Percentiles rank a stretch among this genome's conserved stretches.
phyloP scores from a whole-genome alignment of 2,797 vertebrate genomes.

The Sebastes kiyomatsui region DNA sequence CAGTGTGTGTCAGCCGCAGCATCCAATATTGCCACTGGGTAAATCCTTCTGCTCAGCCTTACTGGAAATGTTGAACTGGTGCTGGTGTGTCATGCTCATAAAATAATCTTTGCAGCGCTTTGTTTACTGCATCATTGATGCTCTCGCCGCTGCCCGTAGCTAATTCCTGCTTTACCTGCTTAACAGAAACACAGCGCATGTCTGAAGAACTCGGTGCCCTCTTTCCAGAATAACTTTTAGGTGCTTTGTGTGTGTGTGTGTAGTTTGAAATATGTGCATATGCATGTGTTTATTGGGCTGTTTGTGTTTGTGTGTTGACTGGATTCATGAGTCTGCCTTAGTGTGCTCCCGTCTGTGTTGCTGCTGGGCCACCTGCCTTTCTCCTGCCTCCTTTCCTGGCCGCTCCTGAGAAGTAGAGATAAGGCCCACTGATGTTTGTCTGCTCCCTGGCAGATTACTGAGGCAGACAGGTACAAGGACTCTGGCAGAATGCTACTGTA shows the following conservation, averaged over 20 bases:
- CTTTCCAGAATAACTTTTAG: constrained; percentile 27
- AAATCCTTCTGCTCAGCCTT: constrained; percentile 41
- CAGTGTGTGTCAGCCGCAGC: constrained; percentile 34
- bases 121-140: constrained; percentile 35
- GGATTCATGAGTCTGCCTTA: constrained; percentile 36
- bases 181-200: constrained; percentile 4
- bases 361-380: constrained; percentile 48
- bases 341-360: constrained; percentile 44
- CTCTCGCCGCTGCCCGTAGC: not conserved
- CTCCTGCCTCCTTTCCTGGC: constrained; percentile 58
- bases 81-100: constrained; percentile 11
- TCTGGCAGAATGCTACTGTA: constrained; percentile 54
- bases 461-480: constrained; percentile 66
- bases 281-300: constrained; percentile 49
- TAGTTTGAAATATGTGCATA: constrained; percentile 1
- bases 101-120: constrained; percentile 33
- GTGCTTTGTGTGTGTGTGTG: constrained; percentile 3
- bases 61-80: constrained; percentile 50
- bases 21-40: constrained; percentile 38
- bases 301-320: constrained; percentile 51
- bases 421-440: constrained; percentile 81
- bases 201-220: constrained; percentile 11
- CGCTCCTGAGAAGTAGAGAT: constrained; percentile 79
- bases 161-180: constrained; percentile 26
- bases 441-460: constrained; percentile 78